Conservation (phyloP, 64 coral and sea anemone species). For the Porites lutea region DNA sequence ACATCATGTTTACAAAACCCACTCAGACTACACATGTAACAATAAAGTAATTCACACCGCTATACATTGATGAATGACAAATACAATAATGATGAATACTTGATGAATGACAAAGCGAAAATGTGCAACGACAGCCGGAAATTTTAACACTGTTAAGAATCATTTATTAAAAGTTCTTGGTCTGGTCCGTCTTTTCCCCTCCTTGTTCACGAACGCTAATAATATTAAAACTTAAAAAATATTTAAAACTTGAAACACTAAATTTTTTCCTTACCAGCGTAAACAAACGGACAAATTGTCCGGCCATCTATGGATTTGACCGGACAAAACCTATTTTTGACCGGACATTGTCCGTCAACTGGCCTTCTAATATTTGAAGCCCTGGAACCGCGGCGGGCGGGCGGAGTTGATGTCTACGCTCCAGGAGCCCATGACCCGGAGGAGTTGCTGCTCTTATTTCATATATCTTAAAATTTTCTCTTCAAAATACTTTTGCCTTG, state of each 20-base stretch:
- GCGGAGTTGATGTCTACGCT: no score
- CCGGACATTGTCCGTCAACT: no score
- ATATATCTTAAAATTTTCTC: no score
- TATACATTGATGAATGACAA: neutral
- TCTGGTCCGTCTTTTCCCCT: neutral
- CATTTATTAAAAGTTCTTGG: conserved; percentile 7
- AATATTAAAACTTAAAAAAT: neutral
- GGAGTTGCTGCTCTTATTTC: no score
- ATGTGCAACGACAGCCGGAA: neutral
- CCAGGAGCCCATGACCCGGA: no score
- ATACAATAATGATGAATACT: neutral
- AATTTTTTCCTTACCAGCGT: no score
- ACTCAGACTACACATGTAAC: neutral
- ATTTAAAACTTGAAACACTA: neutral
- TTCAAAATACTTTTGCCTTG: no score
- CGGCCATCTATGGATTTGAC: no score
- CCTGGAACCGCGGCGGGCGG: no score
- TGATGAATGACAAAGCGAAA: neutral
- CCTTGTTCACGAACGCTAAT: neutral
- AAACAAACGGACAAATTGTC: no score
- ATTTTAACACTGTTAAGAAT: neutral
- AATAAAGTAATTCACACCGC: neutral
- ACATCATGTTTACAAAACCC: conserved; percentile 6
- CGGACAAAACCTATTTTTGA: no score
- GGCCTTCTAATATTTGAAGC: no score